Base-by-base conservation (phyloP, 2,888 invertebrate genomes). In the Drosophila ustulata region DNA sequence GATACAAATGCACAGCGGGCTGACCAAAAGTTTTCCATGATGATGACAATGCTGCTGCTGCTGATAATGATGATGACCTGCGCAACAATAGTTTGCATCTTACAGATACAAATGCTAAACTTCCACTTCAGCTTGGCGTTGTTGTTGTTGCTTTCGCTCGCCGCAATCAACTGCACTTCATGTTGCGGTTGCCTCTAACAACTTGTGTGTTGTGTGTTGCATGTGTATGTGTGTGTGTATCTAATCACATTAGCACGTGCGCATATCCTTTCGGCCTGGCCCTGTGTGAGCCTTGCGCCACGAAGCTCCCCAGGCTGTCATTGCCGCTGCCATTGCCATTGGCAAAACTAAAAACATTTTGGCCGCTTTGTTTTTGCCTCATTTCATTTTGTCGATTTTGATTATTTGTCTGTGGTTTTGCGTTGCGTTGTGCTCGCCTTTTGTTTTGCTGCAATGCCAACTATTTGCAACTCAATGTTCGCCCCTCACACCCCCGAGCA, bases 81-180 rank as follows among this genome's bases (percentile, higher is more conserved):
- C 72, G 84, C 89, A 83, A 83, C 83, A 83, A 88, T 88, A 78
- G 83, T 83, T 83, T 88, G 83, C 83, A 83, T 83, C 57, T 80
- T 61, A 45, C 51, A 83, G 67, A 83, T 70, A 83, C 71, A 67
- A 74, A 63, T 63, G 64, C 47, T 55, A 53, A 73, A 72, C 61
- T 78, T 68, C 49, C 62, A 26, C 64, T 39, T 13, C 25, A 43
- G 45, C 32, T n/a, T 32, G 4, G 18, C 6, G 13, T 49, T 30
- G 26, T 25, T 50, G 26, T 26, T 34, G 53, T 6, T 28, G 39
- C 51, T 59, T 39, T 74, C 76, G 77, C 67, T 74, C 57, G 83
- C 86, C 88, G 86, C 86, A 86, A 89, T 86, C 89, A 86, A 89
- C 83, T 88, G 86, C 89, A 86, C 86, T 88, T 71, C 89, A 89